Evolutionary conservation across 2,797 vertebrate species (phyloP), one percentile per base, ranked within the genome.

Genomic region (Sebastes dallii): DNA sequence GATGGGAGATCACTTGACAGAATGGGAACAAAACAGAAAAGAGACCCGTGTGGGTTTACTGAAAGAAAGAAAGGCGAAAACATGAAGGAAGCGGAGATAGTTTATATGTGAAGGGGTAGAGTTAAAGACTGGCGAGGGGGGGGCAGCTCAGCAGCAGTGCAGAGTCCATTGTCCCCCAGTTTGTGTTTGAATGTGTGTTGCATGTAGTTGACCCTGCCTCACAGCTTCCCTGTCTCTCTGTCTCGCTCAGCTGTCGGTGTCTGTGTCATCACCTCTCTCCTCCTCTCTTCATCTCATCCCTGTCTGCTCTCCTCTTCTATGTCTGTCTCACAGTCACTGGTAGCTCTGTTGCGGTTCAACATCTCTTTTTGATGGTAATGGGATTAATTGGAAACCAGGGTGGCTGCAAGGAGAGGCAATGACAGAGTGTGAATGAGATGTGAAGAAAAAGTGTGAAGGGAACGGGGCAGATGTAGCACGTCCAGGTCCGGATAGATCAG

Each of bases 351-450:
- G 72, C 59, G 27, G 75, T 80, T 86, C 82, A 86, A 16, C 85
- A 79, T 90, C 81, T 83, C 72, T 59, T 64, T 91, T 64, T 91
- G 86, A 88, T 60, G 58, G n/a, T 91, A 92, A 93, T 92, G 84
- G 81, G 89, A 90, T 91, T 91, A 89, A 92, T 91, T 91, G 73
- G 82, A 85, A 77, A 81, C 50, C 46, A 74, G 58, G 62, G 67
- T 75, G 24, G 70, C 80, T 64, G 75, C 46, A 77, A 83, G 62
- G 24, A 60, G 64, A 79, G 77, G 55, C 54, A 29, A 42, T 54
- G 58, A 32, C 46, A 27, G 64, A 75, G 36, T 50, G 66, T 30
- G 70, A 61, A 46, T 11, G 39, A 61, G 58, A 77, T 52, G 82
- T 42, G 39, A 39, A 39, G 39, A 39, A 39, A 42, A 42, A 39